Percentiles rank a stretch among this genome's conserved stretches.
phyloP scores from a whole-genome alignment of 2,888 invertebrate species.

The Desoria tigrina region DNA sequence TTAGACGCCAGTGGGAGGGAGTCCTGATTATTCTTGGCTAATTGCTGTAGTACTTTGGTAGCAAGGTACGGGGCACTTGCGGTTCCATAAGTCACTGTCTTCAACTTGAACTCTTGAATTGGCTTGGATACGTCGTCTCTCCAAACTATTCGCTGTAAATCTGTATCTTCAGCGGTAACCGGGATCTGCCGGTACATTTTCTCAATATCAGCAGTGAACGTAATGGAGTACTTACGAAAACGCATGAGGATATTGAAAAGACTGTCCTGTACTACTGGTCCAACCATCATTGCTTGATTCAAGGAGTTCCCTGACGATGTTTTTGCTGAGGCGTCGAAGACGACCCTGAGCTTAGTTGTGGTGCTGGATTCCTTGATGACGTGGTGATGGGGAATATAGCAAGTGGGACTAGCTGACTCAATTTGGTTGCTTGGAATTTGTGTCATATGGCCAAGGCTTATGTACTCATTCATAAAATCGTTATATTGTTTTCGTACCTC shows the following conservation, averaged over 20 bases:
- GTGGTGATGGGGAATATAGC: constrained; percentile 38
- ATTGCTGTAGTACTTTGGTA: constrained; percentile 41
- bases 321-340: constrained; percentile 36
- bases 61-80: constrained; percentile 52
- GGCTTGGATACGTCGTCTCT: constrained; percentile 43
- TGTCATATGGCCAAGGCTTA: constrained; percentile 26
- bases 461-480: constrained; percentile 29
- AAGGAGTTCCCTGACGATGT: constrained; percentile 50
- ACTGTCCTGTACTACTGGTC: constrained; percentile 55
- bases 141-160: constrained; percentile 56
- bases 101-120: constrained; percentile 41
- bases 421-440: no score
- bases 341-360: constrained; percentile 40
- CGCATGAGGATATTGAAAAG: constrained; percentile 54
- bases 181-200: constrained; percentile 56
- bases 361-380: constrained; percentile 32
- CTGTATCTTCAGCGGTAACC: constrained; percentile 51
- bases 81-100: constrained; percentile 55
- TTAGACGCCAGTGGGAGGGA: constrained; percentile 33
- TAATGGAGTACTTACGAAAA: constrained; percentile 53
- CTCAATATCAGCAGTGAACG: constrained; percentile 55
- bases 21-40: constrained; percentile 44
- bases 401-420: no score
- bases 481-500: constrained; percentile 11
- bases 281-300: constrained; percentile 55